Evolutionary conservation across 2,888 invertebrate genomes (phyloP).

Genomic region (Diadegma fenestrale): DNA sequence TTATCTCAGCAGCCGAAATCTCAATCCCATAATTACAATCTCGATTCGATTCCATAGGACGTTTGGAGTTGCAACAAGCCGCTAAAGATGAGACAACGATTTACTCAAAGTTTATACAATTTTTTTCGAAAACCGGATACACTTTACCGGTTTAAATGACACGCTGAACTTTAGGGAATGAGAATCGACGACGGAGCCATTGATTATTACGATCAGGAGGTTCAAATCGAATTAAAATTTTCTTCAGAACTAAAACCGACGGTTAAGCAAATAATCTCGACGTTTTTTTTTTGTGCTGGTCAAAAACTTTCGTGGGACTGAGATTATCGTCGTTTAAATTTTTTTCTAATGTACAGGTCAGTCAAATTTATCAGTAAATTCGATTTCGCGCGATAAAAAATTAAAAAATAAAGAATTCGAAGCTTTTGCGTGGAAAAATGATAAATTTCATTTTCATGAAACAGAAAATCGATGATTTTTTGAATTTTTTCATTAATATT

Average conservation of each 20-base stretch:
- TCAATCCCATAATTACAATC: background rate
- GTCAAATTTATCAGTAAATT: too few relatives aligned
- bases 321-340: too few relatives aligned
- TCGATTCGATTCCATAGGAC: slow-evolving; percentile 3
- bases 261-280: background rate
- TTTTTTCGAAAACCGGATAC: slow-evolving; percentile 67
- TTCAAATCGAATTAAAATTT: slow-evolving; percentile 19
- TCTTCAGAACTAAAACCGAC: background rate
- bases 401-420: too few relatives aligned
- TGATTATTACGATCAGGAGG: slow-evolving; percentile 43
- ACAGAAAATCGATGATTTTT: background rate
- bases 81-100: slow-evolving; percentile 35
- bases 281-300: background rate
- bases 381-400: too few relatives aligned
- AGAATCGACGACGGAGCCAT: slow-evolving; percentile 42
- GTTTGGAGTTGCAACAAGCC: slow-evolving; percentile 45
- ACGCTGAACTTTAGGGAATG: slow-evolving; percentile 70
- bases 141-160: slow-evolving; percentile 70
- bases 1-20: background rate
- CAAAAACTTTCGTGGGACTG: background rate
- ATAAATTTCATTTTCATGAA: too few relatives aligned
- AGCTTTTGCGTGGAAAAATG: too few relatives aligned
- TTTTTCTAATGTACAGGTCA: too few relatives aligned
- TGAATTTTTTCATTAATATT: background rate
- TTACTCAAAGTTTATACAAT: slow-evolving; percentile 7